Base-by-base conservation (phyloP, 2,888 invertebrate genomes). In the Gandaritis pyraliata region DNA sequence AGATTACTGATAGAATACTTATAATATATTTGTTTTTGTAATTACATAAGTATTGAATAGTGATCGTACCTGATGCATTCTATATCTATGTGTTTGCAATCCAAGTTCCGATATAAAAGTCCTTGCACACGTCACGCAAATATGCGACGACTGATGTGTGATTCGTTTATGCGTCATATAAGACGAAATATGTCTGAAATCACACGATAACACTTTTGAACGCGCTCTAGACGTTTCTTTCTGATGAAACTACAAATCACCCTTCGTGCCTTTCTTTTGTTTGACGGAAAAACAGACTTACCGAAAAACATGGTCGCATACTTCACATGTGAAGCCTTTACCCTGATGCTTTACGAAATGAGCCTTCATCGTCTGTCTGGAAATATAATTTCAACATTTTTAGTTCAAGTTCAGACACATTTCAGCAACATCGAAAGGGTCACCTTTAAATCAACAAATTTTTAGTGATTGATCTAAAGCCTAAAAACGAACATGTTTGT, bases 21-120 rank as follows among this genome's bases (percentile, higher is more conserved):
- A n/a, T n/a, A n/a, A n/a, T n/a, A n/a, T n/a, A n/a, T n/a, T n/a
- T n/a, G n/a, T n/a, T n/a, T n/a, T n/a, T n/a, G n/a, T n/a, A n/a
- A n/a, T n/a, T n/a, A n/a, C n/a, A n/a, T n/a, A n/a, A n/a, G n/a
- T 33, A 0, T 33, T 33, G 8, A 33, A 33, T 33, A 33, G 0
- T 39, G 1, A 33, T 2, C 23, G 85, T 65, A 82, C 75, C 57
- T 53, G 57, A 23, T 64, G 64, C 56, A 61, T 53, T 23, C 54
- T 60, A 4, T 46, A 33, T 33, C 47, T 53, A 23, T 64, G 64
- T 6, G 56, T 57, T 13, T 54, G 57, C 12, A 65, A 47, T 0
- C 65, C 65, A 1, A 61, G 54, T n/a, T 52, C 54, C 2, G 61
- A 61, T 39, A 65, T 58, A 33, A 65, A 65, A 16, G 65, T 58